Evolutionary conservation across 37 sponge, comb jelly and placozoan genomes (phyloP).

Genomic region (Beroe ovata): DNA sequence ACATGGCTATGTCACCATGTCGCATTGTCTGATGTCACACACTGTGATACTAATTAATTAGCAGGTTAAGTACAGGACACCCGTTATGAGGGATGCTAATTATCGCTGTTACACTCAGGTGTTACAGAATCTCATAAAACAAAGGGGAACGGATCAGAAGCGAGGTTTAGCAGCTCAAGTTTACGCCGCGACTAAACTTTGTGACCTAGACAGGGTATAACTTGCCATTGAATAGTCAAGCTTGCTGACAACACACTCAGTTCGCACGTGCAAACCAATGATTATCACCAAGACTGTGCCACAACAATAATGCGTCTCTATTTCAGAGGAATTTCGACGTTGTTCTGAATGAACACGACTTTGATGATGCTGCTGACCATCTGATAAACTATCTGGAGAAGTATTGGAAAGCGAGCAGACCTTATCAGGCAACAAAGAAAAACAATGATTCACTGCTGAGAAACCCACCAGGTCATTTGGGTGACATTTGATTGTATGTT

Average conservation of each 20-base stretch:
- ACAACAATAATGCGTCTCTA: too few species aligned
- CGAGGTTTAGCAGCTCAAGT: constrained; percentile 47
- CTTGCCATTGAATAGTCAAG: too few species aligned
- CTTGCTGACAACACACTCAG: too few species aligned
- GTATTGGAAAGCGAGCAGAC: constrained; percentile 64
- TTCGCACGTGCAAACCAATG: too few species aligned
- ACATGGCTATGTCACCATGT: too few species aligned
- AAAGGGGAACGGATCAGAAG: constrained; percentile 45
- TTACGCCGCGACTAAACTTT: constrained; percentile 55
- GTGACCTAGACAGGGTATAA: constrained; percentile 64
- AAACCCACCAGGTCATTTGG: constrained; percentile 37
- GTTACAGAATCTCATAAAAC: constrained; percentile 32
- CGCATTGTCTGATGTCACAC: too few species aligned
- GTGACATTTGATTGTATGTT: too few species aligned
- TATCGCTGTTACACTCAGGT: too few species aligned
- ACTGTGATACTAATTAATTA: too few species aligned
- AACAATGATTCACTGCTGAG: constrained; percentile 31
- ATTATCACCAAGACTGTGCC: too few species aligned
- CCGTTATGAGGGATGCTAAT: too few species aligned
- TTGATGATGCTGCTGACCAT: constrained; percentile 49
- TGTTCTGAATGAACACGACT: constrained; percentile 50
- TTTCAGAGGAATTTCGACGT: constrained; percentile 57
- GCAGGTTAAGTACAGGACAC: too few species aligned
- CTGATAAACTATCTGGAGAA: constrained; percentile 51
- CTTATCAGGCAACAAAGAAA: constrained; percentile 3